A percentile compares a stretch with the other conserved stretches of the same genome.
Conservation (phyloP, 2,113 vertebrate genomes). For the Podarcis muralis region DNA sequence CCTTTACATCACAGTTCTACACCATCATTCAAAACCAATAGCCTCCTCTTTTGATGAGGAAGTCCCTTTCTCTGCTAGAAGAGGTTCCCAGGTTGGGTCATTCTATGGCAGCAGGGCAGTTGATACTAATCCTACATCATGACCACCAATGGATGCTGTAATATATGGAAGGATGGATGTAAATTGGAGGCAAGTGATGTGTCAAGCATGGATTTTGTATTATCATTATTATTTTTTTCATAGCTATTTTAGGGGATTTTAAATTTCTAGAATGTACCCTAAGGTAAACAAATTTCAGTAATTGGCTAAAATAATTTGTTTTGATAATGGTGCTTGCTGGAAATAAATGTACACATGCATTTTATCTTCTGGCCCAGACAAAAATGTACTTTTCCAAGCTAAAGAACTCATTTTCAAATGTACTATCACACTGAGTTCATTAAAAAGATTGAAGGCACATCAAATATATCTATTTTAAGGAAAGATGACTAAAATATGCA, state of each 20-base stretch:
- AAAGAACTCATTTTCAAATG: neutral
- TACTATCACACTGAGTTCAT: constrained; percentile 6
- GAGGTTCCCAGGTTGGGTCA: neutral
- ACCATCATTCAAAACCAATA: neutral
- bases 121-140: neutral
- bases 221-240: neutral
- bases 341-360: neutral
- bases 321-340: neutral
- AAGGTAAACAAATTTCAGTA: constrained; percentile 12
- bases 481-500: constrained; percentile 12
- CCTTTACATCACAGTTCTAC: neutral
- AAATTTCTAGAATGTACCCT: constrained; percentile 3
- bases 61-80: neutral
- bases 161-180: neutral
- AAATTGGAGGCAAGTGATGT: neutral
- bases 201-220: neutral
- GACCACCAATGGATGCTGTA: neutral
- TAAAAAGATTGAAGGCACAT: constrained; percentile 10
- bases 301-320: neutral
- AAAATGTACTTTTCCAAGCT: neutral
- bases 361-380: neutral
- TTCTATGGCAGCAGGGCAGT: neutral
- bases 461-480: constrained; percentile 15
- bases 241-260: constrained; percentile 1
- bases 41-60: neutral